phyloP scores from a whole-genome alignment of 2,888 invertebrate genomes.

The Diplazon laetatorius region DNA sequence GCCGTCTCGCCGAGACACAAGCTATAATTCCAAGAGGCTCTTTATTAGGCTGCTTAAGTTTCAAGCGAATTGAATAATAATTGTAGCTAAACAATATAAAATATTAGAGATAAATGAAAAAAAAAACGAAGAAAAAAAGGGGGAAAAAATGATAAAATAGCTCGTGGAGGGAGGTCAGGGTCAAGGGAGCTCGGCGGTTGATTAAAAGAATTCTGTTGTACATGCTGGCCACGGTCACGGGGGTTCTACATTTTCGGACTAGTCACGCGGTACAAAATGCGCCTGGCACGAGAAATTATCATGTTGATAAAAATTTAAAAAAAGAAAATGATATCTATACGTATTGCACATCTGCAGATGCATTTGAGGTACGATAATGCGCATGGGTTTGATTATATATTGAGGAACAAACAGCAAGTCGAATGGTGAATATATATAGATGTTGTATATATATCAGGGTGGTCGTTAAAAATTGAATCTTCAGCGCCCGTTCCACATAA shows the following conservation, averaged over 20 bases:
- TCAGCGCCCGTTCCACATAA: too few species aligned
- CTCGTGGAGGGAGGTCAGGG: slow-evolving; percentile 27
- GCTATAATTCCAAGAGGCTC: slow-evolving; percentile 39
- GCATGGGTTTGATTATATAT: slow-evolving; percentile 26
- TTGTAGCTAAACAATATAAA: neutral
- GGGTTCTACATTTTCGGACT: slow-evolving; percentile 69
- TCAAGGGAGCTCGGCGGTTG: slow-evolving; percentile 19
- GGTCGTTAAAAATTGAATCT: too few species aligned
- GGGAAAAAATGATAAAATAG: slow-evolving; percentile 27
- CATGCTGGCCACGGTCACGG: slow-evolving; percentile 65
- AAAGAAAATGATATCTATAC: slow-evolving; percentile 35
- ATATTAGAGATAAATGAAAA: neutral
- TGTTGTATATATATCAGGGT: too few species aligned
- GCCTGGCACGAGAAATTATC: slow-evolving; percentile 53
- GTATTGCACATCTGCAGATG: slow-evolving; percentile 24
- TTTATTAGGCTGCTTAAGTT: slow-evolving; percentile 51
- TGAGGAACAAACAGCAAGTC: slow-evolving; percentile 53
- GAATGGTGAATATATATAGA: slow-evolving; percentile 51
- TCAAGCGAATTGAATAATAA: slow-evolving; percentile 46
- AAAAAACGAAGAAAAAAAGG: slow-evolving; percentile 8
- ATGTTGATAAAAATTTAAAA: slow-evolving; percentile 43
- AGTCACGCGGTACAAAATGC: slow-evolving; percentile 74
- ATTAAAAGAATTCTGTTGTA: slow-evolving; percentile 22
- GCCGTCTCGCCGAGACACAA: slow-evolving; percentile 34
- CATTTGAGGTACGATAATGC: slow-evolving; percentile 27